phyloP scores from a whole-genome alignment of 2,888 invertebrate genomes.

The Oligia latruncula region DNA sequence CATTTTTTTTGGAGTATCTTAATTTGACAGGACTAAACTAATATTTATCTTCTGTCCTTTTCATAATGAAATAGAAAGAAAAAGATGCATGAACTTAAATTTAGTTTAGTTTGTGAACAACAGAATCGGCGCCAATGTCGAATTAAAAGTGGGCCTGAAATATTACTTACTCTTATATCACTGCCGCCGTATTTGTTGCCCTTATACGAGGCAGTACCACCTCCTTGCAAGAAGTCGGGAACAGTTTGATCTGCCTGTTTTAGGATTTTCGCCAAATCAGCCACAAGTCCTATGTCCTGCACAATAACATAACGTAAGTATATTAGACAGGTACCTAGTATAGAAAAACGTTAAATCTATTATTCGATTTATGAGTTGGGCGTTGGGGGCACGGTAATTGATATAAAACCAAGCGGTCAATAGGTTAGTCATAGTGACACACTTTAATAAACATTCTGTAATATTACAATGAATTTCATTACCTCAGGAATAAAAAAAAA shows the following conservation, averaged over 20 bases:
- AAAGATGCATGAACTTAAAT: too few relatives aligned
- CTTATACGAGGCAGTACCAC: conserved; percentile 86
- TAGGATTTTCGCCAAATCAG: conserved; percentile 93
- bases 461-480: not conserved
- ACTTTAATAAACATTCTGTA: not conserved
- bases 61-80: too few relatives aligned
- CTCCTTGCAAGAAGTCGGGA: conserved; percentile 93
- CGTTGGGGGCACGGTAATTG: not conserved
- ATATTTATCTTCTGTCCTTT: too few relatives aligned
- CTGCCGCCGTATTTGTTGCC: conserved; percentile 92
- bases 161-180: conserved; percentile 91
- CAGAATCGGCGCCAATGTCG: not conserved
- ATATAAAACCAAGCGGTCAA: not conserved
- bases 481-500: not conserved
- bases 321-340: not conserved
- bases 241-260: conserved; percentile 94
- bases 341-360: not conserved
- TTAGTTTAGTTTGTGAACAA: too few relatives aligned
- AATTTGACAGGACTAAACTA: too few relatives aligned
- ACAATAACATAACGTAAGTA: conserved; percentile 10
- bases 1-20: too few relatives aligned
- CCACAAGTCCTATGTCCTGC: conserved; percentile 91
- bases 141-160: not conserved
- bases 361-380: not conserved
- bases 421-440: not conserved